phyloP scores from a whole-genome alignment of 1,140 invertebrate species.

The Sinella curviseta region DNA sequence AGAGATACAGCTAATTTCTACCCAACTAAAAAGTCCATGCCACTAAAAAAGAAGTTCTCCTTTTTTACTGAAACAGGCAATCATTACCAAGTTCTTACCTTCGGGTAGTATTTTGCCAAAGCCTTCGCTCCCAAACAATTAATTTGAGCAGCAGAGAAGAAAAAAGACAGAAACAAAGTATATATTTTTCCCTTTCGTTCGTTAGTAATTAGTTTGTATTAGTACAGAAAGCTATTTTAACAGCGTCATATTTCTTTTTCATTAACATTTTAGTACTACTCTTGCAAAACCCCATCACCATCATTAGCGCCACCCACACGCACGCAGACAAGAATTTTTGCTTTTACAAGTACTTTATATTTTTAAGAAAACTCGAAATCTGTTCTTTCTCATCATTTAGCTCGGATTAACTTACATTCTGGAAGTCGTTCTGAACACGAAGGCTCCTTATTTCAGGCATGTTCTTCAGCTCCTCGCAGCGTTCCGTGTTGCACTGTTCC shows the following conservation, averaged over 20 bases:
- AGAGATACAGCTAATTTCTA: too few species aligned
- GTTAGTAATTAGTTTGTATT: too few species aligned
- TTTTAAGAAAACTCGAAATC: too few species aligned
- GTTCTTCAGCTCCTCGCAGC: conserved; percentile 40
- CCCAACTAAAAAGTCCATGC: not conserved
- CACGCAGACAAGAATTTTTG: too few species aligned
- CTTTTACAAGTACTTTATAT: too few species aligned
- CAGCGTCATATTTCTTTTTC: too few species aligned
- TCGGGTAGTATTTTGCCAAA: conserved; percentile 34
- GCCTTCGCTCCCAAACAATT: conserved; percentile 28
- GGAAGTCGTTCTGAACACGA: conserved; percentile 44
- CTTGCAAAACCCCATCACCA: too few species aligned
- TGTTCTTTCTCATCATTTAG: too few species aligned
- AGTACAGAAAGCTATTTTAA: too few species aligned
- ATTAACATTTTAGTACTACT: too few species aligned
- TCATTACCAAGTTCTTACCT: conserved; percentile 33
- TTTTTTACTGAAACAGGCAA: not conserved
- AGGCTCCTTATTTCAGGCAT: conserved; percentile 43
- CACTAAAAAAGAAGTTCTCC: not conserved
- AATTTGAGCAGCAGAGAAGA: not conserved
- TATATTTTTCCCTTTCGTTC: too few species aligned
- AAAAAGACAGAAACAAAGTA: not conserved
- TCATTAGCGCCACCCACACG: too few species aligned
- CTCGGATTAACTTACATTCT: conserved; percentile 39
- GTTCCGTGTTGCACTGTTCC: conserved; percentile 28